Base-by-base conservation (phyloP, 2,113 vertebrate species). In the Aramus guarauna region DNA sequence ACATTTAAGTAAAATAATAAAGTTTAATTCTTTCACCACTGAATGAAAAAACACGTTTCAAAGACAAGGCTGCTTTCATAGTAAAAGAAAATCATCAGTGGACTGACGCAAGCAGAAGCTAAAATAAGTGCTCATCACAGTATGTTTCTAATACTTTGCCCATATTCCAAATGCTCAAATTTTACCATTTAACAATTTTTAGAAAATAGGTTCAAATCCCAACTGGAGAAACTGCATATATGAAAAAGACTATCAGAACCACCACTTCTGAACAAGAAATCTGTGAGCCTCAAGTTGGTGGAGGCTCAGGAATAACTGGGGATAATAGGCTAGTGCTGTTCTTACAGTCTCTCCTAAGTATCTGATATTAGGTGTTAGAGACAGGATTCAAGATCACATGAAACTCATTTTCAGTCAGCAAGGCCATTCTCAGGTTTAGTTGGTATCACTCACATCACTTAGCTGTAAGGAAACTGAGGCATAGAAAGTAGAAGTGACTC, bases 81-180 rank as follows among this genome's bases (percentile, higher is more conserved):
- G 15, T 13, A 16, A 16, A 74, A 53, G 23, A 47, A 30, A 8
- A 4, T 66, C 14, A 45, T 3, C 77, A 59, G 30, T 12, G 10
- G 30, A 30, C 55, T 69, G 39, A n/a, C n/a, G 24, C 3, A 83
- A 69, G 22, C 7, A 62, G 63, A 76, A 75, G 37, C 18, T 68
- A 47, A 39, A 56, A 5, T 24, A 62, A n/a, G 47, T 12, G 18
- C n/a, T 68, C 3, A 0, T 16, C 1, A 0, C 23, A 72, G 13
- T 7, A 43, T 5, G 9, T 34, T 52, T 52, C 26, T 64, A 58
- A 62, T 16, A 37, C 37, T 52, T 37, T 30, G 16, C 4, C 20
- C 16, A 4, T 30, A 73, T 47, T 67, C 19, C 2, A 0, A 67
- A 52, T 9, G 9, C 24, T 80, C 16, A 74, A 22, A 22, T n/a